Conservation (phyloP, 2,113 vertebrate genomes). For the Hippotragus niger region DNA sequence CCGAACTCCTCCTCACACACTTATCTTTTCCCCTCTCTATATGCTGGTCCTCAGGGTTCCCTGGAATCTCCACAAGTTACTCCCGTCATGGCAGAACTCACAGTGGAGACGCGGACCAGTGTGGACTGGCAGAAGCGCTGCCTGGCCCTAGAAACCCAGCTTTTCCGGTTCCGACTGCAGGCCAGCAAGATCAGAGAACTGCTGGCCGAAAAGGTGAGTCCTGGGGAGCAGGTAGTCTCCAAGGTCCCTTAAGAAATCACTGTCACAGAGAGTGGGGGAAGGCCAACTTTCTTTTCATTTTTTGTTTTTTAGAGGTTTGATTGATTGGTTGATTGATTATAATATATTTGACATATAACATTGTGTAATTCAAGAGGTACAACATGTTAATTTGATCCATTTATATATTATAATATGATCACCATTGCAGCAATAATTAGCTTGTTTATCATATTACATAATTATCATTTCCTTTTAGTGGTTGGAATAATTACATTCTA, state of each 20-base stretch:
- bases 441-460: background rate
- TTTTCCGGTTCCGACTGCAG: conserved; percentile 95
- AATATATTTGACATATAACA: background rate
- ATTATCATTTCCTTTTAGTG: background rate
- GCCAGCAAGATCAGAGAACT: conserved; percentile 96
- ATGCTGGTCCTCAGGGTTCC: conserved; percentile 39
- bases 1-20: background rate
- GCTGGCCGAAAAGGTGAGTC: conserved; percentile 94
- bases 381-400: background rate
- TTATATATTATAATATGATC: background rate
- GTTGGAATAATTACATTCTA: background rate
- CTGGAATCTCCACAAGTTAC: background rate
- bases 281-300: background rate
- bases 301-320: background rate
- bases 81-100: conserved; percentile 88
- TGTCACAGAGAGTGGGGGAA: background rate
- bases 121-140: conserved; percentile 97
- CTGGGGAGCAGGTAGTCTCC: background rate
- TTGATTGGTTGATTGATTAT: background rate
- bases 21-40: background rate
- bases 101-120: conserved; percentile 80
- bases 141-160: conserved; percentile 92
- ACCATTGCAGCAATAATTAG: background rate
- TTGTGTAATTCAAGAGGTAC: background rate
- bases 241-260: background rate